Evolutionary conservation across 2,113 vertebrate genomes (phyloP).

Genomic region (Megaceryle torquata): DNA sequence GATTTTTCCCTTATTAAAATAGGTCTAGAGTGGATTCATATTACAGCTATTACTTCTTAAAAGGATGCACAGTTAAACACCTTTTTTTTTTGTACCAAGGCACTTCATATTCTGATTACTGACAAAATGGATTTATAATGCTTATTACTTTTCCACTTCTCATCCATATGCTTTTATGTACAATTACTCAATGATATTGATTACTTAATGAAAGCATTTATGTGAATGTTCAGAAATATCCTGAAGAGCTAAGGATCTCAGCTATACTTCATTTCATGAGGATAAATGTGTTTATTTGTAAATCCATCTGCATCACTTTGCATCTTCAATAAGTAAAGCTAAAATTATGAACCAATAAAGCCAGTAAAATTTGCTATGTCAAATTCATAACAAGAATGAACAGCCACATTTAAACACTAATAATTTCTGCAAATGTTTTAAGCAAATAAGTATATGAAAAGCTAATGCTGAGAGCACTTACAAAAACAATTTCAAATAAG

Average conservation of each 20-base stretch:
- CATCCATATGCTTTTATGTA: not conserved
- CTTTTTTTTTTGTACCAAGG: not conserved
- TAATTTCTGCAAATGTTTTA: not conserved
- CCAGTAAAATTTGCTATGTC: not conserved
- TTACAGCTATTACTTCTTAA: not conserved
- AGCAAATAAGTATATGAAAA: not conserved
- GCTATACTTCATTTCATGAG: not conserved
- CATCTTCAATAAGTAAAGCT: not conserved
- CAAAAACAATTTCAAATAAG: not conserved
- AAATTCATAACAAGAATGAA: not conserved
- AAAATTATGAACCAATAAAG: not conserved
- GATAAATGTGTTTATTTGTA: not conserved
- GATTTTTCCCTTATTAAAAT: not conserved
- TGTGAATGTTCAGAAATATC: not conserved
- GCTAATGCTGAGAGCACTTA: not conserved
- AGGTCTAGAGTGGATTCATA: not conserved
- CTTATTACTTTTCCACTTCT: not conserved
- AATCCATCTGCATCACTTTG: not conserved
- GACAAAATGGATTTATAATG: not conserved
- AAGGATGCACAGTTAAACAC: not conserved
- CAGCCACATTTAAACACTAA: not conserved
- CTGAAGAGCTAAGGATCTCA: not conserved
- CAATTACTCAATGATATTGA: not conserved
- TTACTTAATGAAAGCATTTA: conserved; percentile 18
- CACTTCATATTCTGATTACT: not conserved